These are phyloP conservation scores for Platycercus adscitus DNA, from an alignment of 2,113 vertebrate species.

Conservation along the genomic window DNA sequence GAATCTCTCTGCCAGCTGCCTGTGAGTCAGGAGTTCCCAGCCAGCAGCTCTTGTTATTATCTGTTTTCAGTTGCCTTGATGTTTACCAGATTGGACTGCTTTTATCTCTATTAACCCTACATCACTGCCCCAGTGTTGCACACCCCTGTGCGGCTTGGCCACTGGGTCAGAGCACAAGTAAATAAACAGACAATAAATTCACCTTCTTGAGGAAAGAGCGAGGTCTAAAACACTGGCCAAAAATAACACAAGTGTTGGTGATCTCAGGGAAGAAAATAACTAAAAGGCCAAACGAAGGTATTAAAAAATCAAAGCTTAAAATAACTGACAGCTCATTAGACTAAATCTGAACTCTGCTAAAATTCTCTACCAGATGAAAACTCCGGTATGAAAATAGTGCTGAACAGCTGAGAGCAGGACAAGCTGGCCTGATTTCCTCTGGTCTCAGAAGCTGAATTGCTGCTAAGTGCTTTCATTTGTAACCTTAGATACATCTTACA, in stretches of 20 bases:
- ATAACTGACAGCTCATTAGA: slow-evolving; percentile 50
- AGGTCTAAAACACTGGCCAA: slow-evolving; percentile 12
- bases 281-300: slow-evolving; percentile 3
- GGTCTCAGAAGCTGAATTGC: slow-evolving; percentile 2
- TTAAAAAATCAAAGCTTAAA: slow-evolving; percentile 48
- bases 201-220: not conserved
- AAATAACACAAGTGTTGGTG: slow-evolving; percentile 10
- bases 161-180: not conserved
- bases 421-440: slow-evolving; percentile 51
- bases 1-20: slow-evolving; percentile 55
- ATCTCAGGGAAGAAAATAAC: slow-evolving; percentile 38
- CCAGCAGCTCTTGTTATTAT: slow-evolving; percentile 47
- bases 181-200: not conserved
- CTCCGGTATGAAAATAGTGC: slow-evolving; percentile 47
- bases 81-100: slow-evolving; percentile 37
- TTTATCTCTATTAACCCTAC: slow-evolving; percentile 27
- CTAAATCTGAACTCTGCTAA: slow-evolving; percentile 45
- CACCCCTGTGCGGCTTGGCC: not conserved
- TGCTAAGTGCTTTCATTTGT: not conserved
- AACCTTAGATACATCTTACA: not conserved
- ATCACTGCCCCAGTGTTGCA: not conserved
- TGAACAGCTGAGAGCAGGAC: slow-evolving; percentile 40
- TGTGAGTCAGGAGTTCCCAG: slow-evolving; percentile 47
- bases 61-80: slow-evolving; percentile 45
- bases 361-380: slow-evolving; percentile 39